These are phyloP conservation scores for Corella eumyota DNA, from an alignment of 23 tunicate genomes.

Conservation along the genomic window DNA sequence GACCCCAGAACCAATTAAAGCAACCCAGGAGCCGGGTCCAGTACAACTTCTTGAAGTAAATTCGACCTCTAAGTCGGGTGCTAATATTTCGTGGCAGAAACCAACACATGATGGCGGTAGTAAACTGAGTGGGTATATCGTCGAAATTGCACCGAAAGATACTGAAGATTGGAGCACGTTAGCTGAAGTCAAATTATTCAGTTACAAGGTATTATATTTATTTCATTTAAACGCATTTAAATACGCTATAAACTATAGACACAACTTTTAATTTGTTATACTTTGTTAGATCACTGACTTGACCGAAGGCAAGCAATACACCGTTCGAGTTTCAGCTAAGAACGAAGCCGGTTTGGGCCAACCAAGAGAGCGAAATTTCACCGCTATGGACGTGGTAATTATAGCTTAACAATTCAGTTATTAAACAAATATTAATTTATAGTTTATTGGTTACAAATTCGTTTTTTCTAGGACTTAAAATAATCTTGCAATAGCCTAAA, in stretches of 20 bases:
- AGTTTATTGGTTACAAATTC: too few relatives aligned
- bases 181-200: constrained; percentile 34
- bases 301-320: constrained; percentile 70
- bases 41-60: constrained; percentile 50
- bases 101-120: constrained; percentile 79
- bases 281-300: constrained; percentile 33
- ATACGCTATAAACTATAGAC: too few relatives aligned
- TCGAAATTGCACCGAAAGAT: constrained; percentile 64
- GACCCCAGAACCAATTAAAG: constrained; percentile 51
- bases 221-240: too few relatives aligned
- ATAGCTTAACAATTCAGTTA: too few relatives aligned
- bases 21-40: constrained; percentile 80
- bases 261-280: constrained; percentile 3
- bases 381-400: constrained; percentile 71
- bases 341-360: constrained; percentile 83
- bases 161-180: constrained; percentile 57
- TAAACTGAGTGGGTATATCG: constrained; percentile 54
- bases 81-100: constrained; percentile 59
- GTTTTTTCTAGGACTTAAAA: too few relatives aligned
- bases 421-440: too few relatives aligned
- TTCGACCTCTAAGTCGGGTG: constrained; percentile 37
- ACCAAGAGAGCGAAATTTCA: constrained; percentile 64
- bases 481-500: too few relatives aligned
- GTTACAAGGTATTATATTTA: constrained; percentile 30
- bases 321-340: constrained; percentile 74